Base-by-base conservation (phyloP, 1,140 invertebrate genomes). In the Drosophila nigrodunni region DNA sequence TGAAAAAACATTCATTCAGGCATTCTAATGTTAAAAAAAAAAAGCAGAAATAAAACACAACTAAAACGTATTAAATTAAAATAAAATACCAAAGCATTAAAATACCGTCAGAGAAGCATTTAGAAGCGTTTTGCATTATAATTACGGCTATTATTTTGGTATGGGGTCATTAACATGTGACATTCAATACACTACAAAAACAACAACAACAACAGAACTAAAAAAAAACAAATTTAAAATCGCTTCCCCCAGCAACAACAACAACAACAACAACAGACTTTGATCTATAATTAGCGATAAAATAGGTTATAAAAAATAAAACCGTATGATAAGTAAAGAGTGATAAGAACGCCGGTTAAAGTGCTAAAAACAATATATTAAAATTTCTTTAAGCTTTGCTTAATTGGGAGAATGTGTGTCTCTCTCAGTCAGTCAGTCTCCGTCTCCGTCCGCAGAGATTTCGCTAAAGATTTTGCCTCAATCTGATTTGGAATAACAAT, bases 121-220 rank as follows among this genome's bases (percentile, higher is more conserved):
- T 76, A 69, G 57, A 89, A 85, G 68, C 77, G 80, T 89, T 80
- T 89, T 74, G 70, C 74, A 72, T 78, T 78, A 90, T 88, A 88
- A 88, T 88, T 85, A 69, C 78, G 61, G 85, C 43, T 67, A 90
- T 89, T 89, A 88, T 90, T 86, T 73, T 41, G 18, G 52, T 78
- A 59, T 62, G 85, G 80, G 85, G 85, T 88, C 85, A 88, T 88
- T 88, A 81, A 88, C 85, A 88, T 89, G 75, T 81, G 85, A 78
- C 85, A 83, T 80, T 77, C 73, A 37, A 43, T 30, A 30, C 47
- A 50, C 50, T 35, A 21, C 58, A 37, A 61, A 54, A 54, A 15
- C 30, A 62, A 68, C 47, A 54, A 15, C 30, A 62, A 68, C 47
- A 55, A 57, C 54, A 66, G 47, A 67, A 30, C 47, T 30, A 30